Conservation (phyloP, 2,888 invertebrate species). For the Drosophila birchii region DNA sequence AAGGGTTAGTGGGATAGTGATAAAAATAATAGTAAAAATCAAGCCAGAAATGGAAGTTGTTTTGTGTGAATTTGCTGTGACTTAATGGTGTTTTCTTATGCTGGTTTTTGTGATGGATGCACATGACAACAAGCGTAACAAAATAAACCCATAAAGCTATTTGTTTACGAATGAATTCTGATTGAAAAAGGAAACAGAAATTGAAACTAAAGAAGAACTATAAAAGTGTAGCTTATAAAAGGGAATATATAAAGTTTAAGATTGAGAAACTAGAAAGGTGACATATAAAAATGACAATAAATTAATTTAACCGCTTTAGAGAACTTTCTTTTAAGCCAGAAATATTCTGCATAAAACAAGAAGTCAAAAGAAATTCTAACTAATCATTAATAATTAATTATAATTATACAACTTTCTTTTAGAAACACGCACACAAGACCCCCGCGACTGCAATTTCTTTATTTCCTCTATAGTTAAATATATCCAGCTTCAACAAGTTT, state of each 20-base stretch:
- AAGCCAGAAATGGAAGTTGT: conserved; percentile 6
- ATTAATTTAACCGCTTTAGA: background rate
- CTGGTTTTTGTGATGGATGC: conserved; percentile 6
- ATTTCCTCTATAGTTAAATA: background rate
- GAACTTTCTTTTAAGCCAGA: background rate
- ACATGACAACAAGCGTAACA: conserved; percentile 24
- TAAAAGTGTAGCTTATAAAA: background rate
- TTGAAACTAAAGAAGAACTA: background rate
- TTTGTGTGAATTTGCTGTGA: conserved; percentile 19
- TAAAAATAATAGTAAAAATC: conserved; percentile 31
- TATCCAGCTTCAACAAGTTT: background rate
- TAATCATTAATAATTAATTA: conserved; percentile 6
- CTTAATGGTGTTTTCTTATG: background rate
- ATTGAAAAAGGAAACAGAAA: conserved; percentile 15
- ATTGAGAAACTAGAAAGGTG: conserved; percentile 17
- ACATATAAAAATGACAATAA: background rate
- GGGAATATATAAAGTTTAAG: background rate
- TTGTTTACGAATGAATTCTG: conserved; percentile 11
- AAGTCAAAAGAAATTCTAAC: background rate
- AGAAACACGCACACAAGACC: background rate
- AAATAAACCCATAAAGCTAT: conserved; percentile 21
- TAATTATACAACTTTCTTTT: conserved; percentile 6
- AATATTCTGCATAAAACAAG: conserved; percentile 9
- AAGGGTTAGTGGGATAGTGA: conserved; percentile 15
- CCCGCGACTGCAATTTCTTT: background rate